Evolutionary conservation across 2,888 invertebrate genomes (phyloP).

Genomic region (Julus scanicus): DNA sequence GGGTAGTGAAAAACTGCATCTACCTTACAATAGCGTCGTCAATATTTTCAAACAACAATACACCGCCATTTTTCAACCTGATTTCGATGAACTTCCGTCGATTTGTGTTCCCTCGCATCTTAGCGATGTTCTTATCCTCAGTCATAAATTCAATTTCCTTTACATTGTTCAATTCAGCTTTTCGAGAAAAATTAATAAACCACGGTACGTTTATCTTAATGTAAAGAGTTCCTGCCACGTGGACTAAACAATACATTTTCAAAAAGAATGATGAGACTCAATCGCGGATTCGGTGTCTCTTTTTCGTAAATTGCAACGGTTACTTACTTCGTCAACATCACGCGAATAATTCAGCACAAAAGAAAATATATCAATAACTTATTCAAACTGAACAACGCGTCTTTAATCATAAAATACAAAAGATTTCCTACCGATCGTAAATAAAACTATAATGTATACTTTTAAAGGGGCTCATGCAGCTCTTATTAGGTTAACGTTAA

Average conservation of each 20-base stretch:
- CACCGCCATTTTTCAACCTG: neutral
- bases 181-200: slow-evolving; percentile 16
- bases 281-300: neutral
- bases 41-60: neutral
- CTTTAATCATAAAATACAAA: neutral
- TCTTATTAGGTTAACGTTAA: neutral
- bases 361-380: neutral
- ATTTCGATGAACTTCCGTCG: slow-evolving; percentile 24
- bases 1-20: neutral
- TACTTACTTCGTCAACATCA: neutral
- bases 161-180: neutral
- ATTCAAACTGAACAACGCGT: slow-evolving; percentile 1
- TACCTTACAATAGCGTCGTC: neutral
- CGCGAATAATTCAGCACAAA: neutral
- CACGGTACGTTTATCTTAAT: neutral
- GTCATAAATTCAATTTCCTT: slow-evolving; percentile 35
- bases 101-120: neutral
- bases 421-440: slow-evolving; percentile 21
- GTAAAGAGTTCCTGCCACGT: neutral
- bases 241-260: slow-evolving; percentile 20
- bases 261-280: slow-evolving; percentile 2
- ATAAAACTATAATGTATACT: neutral
- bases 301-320: neutral
- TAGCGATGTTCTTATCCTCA: neutral
- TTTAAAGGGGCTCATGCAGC: neutral